Conservation (phyloP, 2,888 invertebrate species). For the Taenaris catops region DNA sequence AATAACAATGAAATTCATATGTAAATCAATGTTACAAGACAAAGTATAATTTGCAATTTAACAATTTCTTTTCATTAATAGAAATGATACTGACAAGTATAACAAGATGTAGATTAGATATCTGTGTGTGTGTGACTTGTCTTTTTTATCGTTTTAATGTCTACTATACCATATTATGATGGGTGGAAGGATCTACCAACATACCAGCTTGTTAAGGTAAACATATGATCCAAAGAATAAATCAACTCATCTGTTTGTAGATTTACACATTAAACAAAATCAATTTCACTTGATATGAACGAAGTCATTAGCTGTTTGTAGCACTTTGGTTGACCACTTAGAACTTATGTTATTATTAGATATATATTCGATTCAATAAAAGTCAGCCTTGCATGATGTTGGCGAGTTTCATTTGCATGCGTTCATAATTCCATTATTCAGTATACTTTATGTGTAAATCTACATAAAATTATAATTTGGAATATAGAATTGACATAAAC, state of each 20-base stretch:
- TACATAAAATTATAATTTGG: conserved; percentile 39
- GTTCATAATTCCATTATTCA: conserved; percentile 27
- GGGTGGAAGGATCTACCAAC: conserved; percentile 83
- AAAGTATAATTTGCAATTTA: conserved; percentile 1
- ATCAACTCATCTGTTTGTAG: conserved; percentile 60
- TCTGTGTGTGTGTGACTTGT: conserved; percentile 74
- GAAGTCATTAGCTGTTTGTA: conserved; percentile 11
- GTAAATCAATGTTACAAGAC: no score
- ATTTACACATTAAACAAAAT: conserved; percentile 59
- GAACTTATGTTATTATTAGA: conserved; percentile 2
- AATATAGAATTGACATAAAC: conserved; percentile 19
- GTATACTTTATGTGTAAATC: conserved; percentile 64
- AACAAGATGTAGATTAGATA: conserved; percentile 48
- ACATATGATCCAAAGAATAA: conserved; percentile 51
- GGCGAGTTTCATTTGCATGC: conserved; percentile 29
- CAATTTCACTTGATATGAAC: conserved; percentile 2
- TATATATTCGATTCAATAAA: no score
- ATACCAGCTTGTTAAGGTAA: conserved; percentile 84
- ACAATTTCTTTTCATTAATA: conserved; percentile 4
- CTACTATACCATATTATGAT: conserved; percentile 74
- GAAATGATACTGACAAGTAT: conserved; percentile 10
- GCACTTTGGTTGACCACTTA: conserved; percentile 1
- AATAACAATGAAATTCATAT: no score
- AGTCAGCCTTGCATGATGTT: conserved; percentile 11
- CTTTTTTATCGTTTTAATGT: conserved; percentile 76